Evolutionary conservation across 2,113 vertebrate genomes (phyloP).

Genomic region (Anarrhichthys ocellatus): DNA sequence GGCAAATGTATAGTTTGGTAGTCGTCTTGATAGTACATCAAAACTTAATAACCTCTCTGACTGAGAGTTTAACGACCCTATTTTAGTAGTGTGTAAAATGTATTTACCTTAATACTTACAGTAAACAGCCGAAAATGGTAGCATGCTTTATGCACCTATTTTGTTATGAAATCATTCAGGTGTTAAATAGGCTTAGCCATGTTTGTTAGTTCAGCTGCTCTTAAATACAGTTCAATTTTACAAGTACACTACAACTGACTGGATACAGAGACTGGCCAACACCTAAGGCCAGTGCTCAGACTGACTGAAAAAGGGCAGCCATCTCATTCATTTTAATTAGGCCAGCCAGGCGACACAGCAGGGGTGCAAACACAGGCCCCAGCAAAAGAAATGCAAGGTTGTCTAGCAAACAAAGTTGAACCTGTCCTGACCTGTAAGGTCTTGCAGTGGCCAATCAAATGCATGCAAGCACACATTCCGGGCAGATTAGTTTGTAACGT

Average conservation of each 20-base stretch:
- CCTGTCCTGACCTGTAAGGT: background rate
- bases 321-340: slow-evolving; percentile 45
- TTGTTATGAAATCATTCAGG: background rate
- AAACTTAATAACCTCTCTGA: background rate
- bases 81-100: background rate
- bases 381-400: slow-evolving; percentile 1
- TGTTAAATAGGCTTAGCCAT: background rate
- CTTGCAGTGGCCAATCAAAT: background rate
- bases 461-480: background rate
- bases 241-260: background rate
- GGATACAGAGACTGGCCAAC: background rate
- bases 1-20: background rate
- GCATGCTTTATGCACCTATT: background rate
- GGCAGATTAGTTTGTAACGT: background rate
- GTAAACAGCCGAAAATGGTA: background rate
- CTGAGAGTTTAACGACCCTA: background rate
- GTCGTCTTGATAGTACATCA: background rate
- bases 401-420: slow-evolving; percentile 18
- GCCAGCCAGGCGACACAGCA: slow-evolving; percentile 2
- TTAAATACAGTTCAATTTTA: background rate
- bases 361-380: slow-evolving; percentile 3
- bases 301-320: slow-evolving; percentile 8
- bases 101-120: background rate
- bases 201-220: background rate
- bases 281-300: background rate